Conservation (phyloP, 2,797 vertebrate genomes). For the Dryobates pubescens region DNA sequence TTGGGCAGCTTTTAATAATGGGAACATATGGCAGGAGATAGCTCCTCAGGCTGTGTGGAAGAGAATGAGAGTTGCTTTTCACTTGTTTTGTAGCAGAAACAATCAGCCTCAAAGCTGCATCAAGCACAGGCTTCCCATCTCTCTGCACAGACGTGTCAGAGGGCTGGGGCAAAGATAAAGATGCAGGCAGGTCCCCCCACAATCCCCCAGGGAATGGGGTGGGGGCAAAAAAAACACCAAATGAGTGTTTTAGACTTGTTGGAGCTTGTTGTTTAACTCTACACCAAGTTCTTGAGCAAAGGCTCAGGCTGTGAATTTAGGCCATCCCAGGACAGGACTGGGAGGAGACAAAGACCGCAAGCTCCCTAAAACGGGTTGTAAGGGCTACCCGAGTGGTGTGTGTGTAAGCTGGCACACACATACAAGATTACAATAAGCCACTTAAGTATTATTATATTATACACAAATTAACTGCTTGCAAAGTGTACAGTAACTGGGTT, state of each 20-base stretch:
- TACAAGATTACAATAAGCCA: not conserved
- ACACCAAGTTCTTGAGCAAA: not conserved
- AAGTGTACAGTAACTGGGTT: not conserved
- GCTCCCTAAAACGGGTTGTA: not conserved
- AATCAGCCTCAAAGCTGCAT: not conserved
- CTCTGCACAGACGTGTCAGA: rapidly evolving
- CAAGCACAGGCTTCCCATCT: not conserved
- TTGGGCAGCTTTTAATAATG: not conserved
- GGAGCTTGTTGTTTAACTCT: not conserved
- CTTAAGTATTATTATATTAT: slow-evolving; percentile 38
- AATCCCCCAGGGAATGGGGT: not conserved
- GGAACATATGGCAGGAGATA: not conserved
- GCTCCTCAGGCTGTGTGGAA: not conserved
- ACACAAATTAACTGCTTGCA: slow-evolving; percentile 44
- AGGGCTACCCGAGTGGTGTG: not conserved
- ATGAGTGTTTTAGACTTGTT: not conserved
- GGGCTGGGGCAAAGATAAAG: not conserved
- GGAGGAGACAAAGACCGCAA: not conserved
- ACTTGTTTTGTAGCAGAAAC: not conserved
- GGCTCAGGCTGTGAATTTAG: not conserved
- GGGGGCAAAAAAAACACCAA: not conserved
- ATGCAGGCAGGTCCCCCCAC: not conserved
- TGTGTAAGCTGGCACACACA: not conserved
- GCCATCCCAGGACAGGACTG: rapidly evolving
- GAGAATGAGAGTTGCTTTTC: not conserved